These are phyloP conservation scores for cattle (Bos taurus) DNA, from an alignment of 2,113 vertebrate genomes.

Conservation along the genomic window DNA sequence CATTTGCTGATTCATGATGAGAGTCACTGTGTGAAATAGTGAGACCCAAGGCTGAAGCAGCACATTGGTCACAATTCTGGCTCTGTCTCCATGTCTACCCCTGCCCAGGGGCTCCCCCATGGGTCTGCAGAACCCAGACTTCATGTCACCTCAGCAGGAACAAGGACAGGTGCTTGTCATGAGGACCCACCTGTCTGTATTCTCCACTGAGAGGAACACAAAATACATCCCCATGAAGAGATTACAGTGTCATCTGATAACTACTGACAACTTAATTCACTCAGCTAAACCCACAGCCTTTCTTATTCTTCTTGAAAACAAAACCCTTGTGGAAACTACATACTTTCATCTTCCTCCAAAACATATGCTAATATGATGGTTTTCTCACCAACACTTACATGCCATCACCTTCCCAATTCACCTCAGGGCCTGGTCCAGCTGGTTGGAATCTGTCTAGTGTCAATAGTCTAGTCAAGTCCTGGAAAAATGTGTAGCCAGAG, in stretches of 20 bases:
- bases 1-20: neutral
- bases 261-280: neutral
- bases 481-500: neutral
- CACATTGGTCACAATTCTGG: neutral
- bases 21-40: neutral
- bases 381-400: neutral
- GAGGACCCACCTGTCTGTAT: neutral
- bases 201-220: neutral
- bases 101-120: fast-evolving
- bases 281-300: neutral
- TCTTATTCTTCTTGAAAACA: neutral
- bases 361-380: neutral
- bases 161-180: neutral
- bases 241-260: neutral
- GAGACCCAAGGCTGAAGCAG: neutral
- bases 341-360: neutral
- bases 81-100: too few species aligned
- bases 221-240: neutral
- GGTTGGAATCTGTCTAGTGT: neutral
- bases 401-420: neutral
- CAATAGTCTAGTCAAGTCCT: too few species aligned
- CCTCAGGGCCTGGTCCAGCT: neutral
- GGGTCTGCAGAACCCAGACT: neutral
- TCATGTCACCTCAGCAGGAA: neutral
- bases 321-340: neutral